phyloP scores from a whole-genome alignment of 2,797 vertebrate genomes.

The Manis pentadactyla region DNA sequence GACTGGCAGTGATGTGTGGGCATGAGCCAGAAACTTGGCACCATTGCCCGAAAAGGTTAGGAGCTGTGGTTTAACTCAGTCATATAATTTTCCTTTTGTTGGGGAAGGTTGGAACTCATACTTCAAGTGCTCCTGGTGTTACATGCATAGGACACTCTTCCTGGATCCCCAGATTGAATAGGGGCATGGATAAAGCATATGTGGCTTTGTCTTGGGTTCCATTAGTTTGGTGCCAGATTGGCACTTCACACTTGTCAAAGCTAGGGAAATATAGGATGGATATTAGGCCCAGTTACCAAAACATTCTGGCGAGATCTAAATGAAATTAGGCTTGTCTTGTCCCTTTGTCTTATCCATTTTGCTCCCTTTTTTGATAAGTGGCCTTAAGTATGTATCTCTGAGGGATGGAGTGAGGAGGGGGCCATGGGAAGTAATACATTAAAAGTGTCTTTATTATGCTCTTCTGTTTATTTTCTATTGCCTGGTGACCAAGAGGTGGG shows the following conservation, averaged over 20 bases:
- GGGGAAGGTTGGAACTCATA: background rate
- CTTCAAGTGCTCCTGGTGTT: background rate
- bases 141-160: background rate
- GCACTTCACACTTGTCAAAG: background rate
- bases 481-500: constrained; percentile 23
- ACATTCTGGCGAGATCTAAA: background rate
- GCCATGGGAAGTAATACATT: background rate
- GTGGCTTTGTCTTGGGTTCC: background rate
- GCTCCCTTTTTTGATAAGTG: background rate
- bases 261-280: background rate
- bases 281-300: background rate
- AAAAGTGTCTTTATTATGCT: background rate
- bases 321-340: background rate
- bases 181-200: background rate
- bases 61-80: constrained; percentile 40
- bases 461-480: constrained; percentile 29
- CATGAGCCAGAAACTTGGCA: constrained; percentile 46
- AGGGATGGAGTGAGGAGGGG: too few relatives aligned
- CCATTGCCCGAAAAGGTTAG: background rate
- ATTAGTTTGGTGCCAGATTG: background rate
- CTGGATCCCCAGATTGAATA: background rate
- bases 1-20: background rate
- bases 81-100: constrained; percentile 33
- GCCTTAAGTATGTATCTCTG: background rate
- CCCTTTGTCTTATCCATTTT: background rate